Percentiles rank a stretch among this genome's conserved stretches.
Evolutionary conservation across 1,140 invertebrate genomes (phyloP).

Genomic region (Hesperophylax magnus): DNA sequence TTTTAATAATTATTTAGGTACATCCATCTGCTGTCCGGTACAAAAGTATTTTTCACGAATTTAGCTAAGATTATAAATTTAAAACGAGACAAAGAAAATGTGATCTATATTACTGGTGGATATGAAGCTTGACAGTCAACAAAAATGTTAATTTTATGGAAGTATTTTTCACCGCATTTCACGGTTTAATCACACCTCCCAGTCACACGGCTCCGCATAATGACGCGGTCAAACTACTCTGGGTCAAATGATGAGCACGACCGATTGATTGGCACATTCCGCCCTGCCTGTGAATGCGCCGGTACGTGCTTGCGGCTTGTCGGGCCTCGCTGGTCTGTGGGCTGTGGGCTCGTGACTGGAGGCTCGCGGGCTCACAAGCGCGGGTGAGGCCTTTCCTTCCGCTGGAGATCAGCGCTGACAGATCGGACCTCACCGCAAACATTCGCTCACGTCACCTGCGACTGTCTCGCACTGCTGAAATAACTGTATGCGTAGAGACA

Average conservation of each 20-base stretch:
- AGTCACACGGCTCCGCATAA: not conserved
- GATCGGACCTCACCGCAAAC: slow-evolving; percentile 19
- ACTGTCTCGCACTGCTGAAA: not conserved
- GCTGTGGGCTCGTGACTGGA: no score
- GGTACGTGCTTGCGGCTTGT: slow-evolving; percentile 31
- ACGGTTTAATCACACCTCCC: not conserved
- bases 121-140: not conserved
- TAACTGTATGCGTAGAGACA: not conserved
- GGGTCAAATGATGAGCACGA: slow-evolving; percentile 12
- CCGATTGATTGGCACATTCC: slow-evolving; percentile 51
- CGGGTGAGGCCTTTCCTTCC: not conserved
- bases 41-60: no score
- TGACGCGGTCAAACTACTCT: not conserved
- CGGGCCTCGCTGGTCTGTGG: not conserved
- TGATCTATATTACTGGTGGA: no score
- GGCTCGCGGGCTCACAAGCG: no score
- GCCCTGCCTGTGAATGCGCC: not conserved
- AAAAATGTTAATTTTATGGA: not conserved
- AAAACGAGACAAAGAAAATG: no score
- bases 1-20: no score
- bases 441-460: not conserved
- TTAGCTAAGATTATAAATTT: no score
- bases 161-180: not conserved
- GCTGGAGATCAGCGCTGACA: slow-evolving; percentile 29
- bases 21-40: no score